Evolutionary conservation across 2,797 vertebrate species (phyloP).

Genomic region (Hapalemur alaotrensis): DNA sequence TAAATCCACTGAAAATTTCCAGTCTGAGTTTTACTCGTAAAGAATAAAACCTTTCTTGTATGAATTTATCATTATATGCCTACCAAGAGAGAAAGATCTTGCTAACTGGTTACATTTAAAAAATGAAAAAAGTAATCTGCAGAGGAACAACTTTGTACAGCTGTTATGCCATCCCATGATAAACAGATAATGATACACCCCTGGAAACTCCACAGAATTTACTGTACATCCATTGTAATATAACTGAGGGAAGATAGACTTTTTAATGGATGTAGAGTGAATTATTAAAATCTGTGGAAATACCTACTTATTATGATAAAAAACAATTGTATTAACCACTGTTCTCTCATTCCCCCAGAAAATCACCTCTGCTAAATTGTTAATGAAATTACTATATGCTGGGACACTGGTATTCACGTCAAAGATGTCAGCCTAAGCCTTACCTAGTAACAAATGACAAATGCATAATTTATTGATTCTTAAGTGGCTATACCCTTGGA

Average conservation of each 20-base stretch:
- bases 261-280: slow-evolving; percentile 78
- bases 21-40: slow-evolving; percentile 80
- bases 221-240: slow-evolving; percentile 70
- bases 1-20: slow-evolving; percentile 90
- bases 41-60: slow-evolving; percentile 84
- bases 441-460: slow-evolving; percentile 83
- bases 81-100: slow-evolving; percentile 66
- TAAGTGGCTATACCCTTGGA: slow-evolving; percentile 85
- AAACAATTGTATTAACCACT: slow-evolving; percentile 78
- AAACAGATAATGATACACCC: slow-evolving; percentile 27
- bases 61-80: slow-evolving; percentile 64
- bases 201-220: slow-evolving; percentile 47
- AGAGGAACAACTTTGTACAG: slow-evolving; percentile 10
- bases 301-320: slow-evolving; percentile 69
- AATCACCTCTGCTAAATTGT: slow-evolving; percentile 83
- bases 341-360: slow-evolving; percentile 72
- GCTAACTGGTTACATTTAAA: slow-evolving; percentile 59
- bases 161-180: slow-evolving; percentile 25
- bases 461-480: slow-evolving; percentile 87
- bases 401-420: slow-evolving; percentile 79
- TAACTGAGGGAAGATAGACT: slow-evolving; percentile 69
- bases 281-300: slow-evolving; percentile 78
- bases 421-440: slow-evolving; percentile 80
- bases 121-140: slow-evolving; percentile 37
- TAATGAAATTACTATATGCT: slow-evolving; percentile 81